Evolutionary conservation across 92 coral and sea anemone genomes (phyloP).

Genomic region (Phenganax subtilis): DNA sequence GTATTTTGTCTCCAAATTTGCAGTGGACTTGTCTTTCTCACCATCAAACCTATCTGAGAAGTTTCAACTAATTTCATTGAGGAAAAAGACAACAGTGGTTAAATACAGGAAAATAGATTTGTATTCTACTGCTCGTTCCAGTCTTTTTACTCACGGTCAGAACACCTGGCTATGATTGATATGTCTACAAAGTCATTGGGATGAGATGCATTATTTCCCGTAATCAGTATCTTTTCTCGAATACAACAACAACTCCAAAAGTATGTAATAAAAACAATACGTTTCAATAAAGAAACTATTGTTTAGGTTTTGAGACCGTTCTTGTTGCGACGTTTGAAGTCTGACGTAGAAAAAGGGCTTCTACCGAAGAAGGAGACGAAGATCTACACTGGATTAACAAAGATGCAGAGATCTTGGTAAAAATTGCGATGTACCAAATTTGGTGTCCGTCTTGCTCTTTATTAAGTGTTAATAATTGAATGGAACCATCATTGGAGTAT

Average conservation of each 20-base stretch:
- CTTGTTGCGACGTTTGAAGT: constrained; percentile 88
- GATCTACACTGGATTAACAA: constrained; percentile 90
- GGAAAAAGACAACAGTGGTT: too few relatives aligned
- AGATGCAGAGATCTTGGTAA: constrained; percentile 95
- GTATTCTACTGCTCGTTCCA: too few relatives aligned
- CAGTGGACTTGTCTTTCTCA: too few relatives aligned
- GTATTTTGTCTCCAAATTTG: too few relatives aligned
- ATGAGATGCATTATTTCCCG: not conserved
- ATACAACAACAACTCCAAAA: not conserved
- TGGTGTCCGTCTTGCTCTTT: too few relatives aligned
- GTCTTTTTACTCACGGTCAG: too few relatives aligned
- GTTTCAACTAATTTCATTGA: too few relatives aligned
- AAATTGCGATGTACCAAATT: not conserved
- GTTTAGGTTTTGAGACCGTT: constrained; percentile 85
- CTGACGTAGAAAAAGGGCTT: constrained; percentile 89
- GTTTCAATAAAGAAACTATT: not conserved
- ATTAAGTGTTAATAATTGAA: too few relatives aligned
- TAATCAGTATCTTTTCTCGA: not conserved
- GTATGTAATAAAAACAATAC: not conserved
- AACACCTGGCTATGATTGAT: not conserved
- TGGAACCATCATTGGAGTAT: too few relatives aligned
- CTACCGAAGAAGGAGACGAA: constrained; percentile 95
- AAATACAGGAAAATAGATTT: too few relatives aligned
- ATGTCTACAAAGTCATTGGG: not conserved
- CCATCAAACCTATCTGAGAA: too few relatives aligned